Evolutionary conservation across 2,888 invertebrate genomes (phyloP), one percentile per base, ranked within the genome.

Genomic region (Eupithecia tripunctaria): DNA sequence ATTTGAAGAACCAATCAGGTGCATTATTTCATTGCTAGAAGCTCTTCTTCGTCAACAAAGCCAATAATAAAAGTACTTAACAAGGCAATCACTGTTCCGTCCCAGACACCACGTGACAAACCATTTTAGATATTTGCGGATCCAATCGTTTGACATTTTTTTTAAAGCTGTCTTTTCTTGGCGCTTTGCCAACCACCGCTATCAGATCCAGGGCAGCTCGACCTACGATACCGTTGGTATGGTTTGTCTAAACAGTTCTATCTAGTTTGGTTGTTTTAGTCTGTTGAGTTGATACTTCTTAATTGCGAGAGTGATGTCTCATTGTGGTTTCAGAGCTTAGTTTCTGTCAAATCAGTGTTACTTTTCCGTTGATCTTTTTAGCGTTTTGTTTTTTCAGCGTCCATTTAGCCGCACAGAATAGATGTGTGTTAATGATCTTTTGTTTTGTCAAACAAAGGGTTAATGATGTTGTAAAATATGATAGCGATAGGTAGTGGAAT

Each of bases 141-240:
- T 79, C 72, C 70, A 77, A 79, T 79, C 76, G 75, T 74, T 76
- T 78, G 75, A 77, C 67, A 77, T 78, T 76, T 79, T 79, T 78
- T 79, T 70, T 79, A 47, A 59, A 71, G 71, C 64, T 75, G 67
- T 60, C 62, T 70, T 62, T 21, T 47, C 29, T 74, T 75, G 75
- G 75, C 67, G 0, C 18, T 21, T 14, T 47, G 75, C 75, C 75
- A 75, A 47, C 65, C 38, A 10, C 65, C 47, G 65, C 67, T 0
- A 59, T 64, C 18, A 32, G n/a, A 47, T 15, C 76, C 73, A 73
- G 27, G 18, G 18, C 51, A 64, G 67, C 69, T 60, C 71, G 71
- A 73, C 71, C 71, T 73, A 67, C 71, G 67, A 47, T 47, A 71
- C 56, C 15, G 62, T 65, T 62, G 56, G 21, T 68, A 41, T 14